Percentiles rank a stretch among this genome's conserved stretches.
Conservation (phyloP, 2,797 vertebrate species). For the Spondyliosoma cantharus region DNA sequence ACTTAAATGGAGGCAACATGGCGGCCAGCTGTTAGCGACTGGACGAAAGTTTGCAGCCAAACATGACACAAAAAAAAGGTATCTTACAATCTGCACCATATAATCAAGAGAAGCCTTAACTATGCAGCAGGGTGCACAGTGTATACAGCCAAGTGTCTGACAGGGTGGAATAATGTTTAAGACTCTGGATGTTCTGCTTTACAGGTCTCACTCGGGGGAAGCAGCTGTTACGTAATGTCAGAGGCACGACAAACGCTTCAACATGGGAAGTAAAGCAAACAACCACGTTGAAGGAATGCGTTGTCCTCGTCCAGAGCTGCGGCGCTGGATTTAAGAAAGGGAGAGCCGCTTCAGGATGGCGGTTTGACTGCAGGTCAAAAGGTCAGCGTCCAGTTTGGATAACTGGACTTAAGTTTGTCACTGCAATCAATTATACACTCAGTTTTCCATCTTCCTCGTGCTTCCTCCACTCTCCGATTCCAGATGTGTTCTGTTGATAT, state of each 20-base stretch:
- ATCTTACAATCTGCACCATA: conserved; percentile 22
- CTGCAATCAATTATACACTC: neutral
- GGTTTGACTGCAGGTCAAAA: conserved; percentile 19
- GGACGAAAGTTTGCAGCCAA: conserved; percentile 24
- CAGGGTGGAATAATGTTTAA: conserved; percentile 44
- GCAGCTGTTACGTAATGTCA: conserved; percentile 51
- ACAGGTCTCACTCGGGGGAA: conserved; percentile 37
- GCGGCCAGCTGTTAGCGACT: conserved; percentile 31
- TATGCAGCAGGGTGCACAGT: conserved; percentile 7
- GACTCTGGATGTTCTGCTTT: conserved; percentile 34
- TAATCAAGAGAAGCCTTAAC: conserved; percentile 44
- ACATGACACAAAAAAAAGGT: conserved; percentile 28
- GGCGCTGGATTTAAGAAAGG: conserved; percentile 1
- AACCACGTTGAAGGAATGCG: conserved; percentile 1
- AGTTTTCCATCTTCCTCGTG: neutral
- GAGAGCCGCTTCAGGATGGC: neutral
- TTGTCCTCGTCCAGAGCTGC: neutral
- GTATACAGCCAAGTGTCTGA: conserved; percentile 30
- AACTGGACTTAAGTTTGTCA: conserved; percentile 1
- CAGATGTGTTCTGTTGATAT: neutral
- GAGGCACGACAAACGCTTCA: conserved; percentile 51
- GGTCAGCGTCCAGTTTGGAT: conserved; percentile 8
- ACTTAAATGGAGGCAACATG: neutral
- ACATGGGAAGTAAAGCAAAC: conserved; percentile 45
- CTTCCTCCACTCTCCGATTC: neutral